Conservation (phyloP, 2,888 invertebrate genomes). For the Apoda limacodes region DNA sequence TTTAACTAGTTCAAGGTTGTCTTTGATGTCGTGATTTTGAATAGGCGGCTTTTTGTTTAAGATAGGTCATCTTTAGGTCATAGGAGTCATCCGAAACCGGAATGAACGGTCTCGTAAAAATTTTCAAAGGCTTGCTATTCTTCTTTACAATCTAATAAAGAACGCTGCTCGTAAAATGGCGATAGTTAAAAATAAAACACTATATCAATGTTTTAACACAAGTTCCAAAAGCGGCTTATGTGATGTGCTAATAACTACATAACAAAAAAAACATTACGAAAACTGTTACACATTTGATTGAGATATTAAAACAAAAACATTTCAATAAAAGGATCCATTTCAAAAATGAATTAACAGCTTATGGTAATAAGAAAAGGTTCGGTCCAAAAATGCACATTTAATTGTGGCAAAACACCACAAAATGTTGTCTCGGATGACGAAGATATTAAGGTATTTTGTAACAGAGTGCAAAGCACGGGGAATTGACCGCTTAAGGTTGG, state of each 20-base stretch:
- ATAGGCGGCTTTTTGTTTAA: slow-evolving; percentile 51
- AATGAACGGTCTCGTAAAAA: slow-evolving; percentile 37
- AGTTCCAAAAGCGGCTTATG: too few relatives aligned
- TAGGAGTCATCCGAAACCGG: slow-evolving; percentile 44
- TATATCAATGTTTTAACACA: too few relatives aligned
- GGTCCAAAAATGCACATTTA: slow-evolving; percentile 43
- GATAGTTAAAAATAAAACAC: slow-evolving; percentile 10
- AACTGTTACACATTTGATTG: too few relatives aligned
- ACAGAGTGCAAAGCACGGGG: slow-evolving; percentile 55
- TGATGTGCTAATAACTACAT: too few relatives aligned
- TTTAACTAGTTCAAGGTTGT: slow-evolving; percentile 64
- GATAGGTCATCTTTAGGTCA: slow-evolving; percentile 60
- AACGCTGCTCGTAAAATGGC: slow-evolving; percentile 21
- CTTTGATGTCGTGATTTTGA: slow-evolving; percentile 38
- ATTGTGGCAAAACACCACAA: slow-evolving; percentile 48
- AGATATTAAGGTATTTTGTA: slow-evolving; percentile 54
- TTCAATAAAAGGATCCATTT: slow-evolving; percentile 42
- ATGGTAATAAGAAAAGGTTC: slow-evolving; percentile 48
- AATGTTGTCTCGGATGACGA: slow-evolving; percentile 44
- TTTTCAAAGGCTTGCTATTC: slow-evolving; percentile 38
- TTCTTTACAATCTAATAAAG: slow-evolving; percentile 20
- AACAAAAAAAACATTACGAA: too few relatives aligned
- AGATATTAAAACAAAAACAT: slow-evolving; percentile 35
- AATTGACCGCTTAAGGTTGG: slow-evolving; percentile 48
- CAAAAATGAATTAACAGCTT: slow-evolving; percentile 56